Percentiles rank a stretch among this genome's conserved stretches.
Conservation (phyloP, 2,113 vertebrate genomes). For the Malaclemys terrapin region DNA sequence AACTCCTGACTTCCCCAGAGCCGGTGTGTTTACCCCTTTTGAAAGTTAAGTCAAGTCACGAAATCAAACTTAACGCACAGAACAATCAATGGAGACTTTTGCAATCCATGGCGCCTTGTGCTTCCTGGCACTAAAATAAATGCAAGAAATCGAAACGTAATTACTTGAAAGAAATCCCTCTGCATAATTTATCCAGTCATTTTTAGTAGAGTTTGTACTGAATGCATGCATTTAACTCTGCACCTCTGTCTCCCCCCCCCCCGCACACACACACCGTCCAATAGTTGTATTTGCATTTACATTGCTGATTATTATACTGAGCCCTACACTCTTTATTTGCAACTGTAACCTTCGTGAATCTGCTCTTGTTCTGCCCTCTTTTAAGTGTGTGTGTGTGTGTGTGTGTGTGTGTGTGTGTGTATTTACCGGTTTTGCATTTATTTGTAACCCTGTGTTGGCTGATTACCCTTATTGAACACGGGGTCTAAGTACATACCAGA, state of each 20-base stretch:
- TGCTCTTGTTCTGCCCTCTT: background rate
- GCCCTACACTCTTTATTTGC: background rate
- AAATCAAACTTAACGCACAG: constrained; percentile 73
- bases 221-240: constrained; percentile 38
- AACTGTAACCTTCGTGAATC: background rate
- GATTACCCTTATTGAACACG: background rate
- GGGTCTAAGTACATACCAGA: background rate
- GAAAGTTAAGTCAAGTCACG: constrained; percentile 77
- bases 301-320: background rate
- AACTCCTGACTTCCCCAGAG: background rate
- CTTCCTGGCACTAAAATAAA: constrained; percentile 81
- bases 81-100: constrained; percentile 80
- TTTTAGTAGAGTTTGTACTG: constrained; percentile 65
- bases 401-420: background rate
- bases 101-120: constrained; percentile 74
- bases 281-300: background rate
- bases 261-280: background rate
- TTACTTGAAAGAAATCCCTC: constrained; percentile 86
- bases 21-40: constrained; percentile 32
- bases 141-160: constrained; percentile 87
- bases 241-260: background rate
- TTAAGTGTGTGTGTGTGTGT: background rate
- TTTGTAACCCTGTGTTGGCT: background rate
- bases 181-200: constrained; percentile 80
- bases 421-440: background rate